Base-by-base conservation (phyloP, 2,888 invertebrate species). In the Congeria kusceri region DNA sequence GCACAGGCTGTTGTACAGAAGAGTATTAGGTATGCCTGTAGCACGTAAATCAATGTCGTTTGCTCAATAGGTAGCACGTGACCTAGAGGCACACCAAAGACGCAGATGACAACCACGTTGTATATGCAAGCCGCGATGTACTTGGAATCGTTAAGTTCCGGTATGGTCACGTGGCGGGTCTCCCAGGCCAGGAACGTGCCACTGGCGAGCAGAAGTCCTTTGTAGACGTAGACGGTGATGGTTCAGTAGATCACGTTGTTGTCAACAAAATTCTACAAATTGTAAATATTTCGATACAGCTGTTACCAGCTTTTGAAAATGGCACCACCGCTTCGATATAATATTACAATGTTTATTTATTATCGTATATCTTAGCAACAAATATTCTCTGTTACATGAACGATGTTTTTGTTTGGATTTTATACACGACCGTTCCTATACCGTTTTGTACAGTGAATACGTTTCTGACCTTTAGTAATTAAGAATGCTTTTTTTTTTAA, bases 101-200 rank as follows among this genome's bases (percentile, higher is more conserved):
- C 53, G 67, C 88, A 87, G 28, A 89, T 79, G 9, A 89, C 70
- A 0, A 87, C 84, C 9, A 87, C 83, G 74, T 88, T 90, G 74
- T 90, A 90, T 61, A 90, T 88, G 39, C 89, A 90, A 23, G 87
- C 83, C 1, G 89, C 89, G 32, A 88, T 90, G 65, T 81, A 77
- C 62, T 88, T 86, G 62, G 85, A 85, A 64, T 90, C 90, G 58
- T 90, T 90, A 32, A 90, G 79, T 15, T 81, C 86, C 7, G 85
- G 81, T n/a, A 89, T 74, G 9, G 70, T 74, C 23, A 90, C 86
- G 11, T 80, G 69, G 3, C 89, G 78, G 2, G 89, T 90, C 47
- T 88, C 88, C 86, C 87, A 90, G n/a, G 89, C 88, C 29, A 90
- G 71, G 72, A 90, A 90, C 18, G 87, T 82, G 0, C 90, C 89